Evolutionary conservation across 2,797 vertebrate genomes (phyloP).

Genomic region (Podarcis siculus): DNA sequence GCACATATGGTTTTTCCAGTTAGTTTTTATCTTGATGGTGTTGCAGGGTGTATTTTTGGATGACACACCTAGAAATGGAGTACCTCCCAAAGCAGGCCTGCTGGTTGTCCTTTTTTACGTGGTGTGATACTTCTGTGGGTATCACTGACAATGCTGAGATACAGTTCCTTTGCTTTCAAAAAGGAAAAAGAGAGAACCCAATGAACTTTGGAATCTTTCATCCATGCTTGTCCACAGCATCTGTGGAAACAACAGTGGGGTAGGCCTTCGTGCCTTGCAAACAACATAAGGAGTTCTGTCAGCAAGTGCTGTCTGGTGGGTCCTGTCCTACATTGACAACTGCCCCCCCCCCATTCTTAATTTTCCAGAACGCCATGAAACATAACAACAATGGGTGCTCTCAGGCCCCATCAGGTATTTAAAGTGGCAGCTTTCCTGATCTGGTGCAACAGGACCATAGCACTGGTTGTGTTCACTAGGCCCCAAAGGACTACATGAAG

Average conservation of each 20-base stretch:
- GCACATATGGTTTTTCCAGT: not conserved
- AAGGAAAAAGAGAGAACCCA: not conserved
- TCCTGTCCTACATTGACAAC: not conserved
- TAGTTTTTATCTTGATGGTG: not conserved
- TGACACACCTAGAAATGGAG: not conserved
- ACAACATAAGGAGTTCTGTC: not conserved
- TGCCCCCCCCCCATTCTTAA: not conserved
- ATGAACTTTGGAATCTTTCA: not conserved
- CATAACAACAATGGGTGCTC: not conserved
- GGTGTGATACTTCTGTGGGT: not conserved
- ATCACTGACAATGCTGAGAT: not conserved
- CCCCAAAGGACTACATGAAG: not conserved
- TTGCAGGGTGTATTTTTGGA: not conserved
- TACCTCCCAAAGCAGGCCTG: not conserved
- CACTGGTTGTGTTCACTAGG: not conserved
- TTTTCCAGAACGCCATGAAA: not conserved
- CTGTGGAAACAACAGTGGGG: not conserved
- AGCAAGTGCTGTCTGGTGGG: not conserved
- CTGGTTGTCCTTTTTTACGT: not conserved
- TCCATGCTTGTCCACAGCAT: not conserved
- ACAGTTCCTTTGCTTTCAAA: not conserved
- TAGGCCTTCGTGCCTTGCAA: not conserved
- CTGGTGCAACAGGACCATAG: not conserved
- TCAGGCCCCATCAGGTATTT: not conserved
- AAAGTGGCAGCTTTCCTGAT: not conserved